These are phyloP conservation scores for Ptilonorhynchus violaceus DNA, from an alignment of 2,113 vertebrate species.

Conservation along the genomic window DNA sequence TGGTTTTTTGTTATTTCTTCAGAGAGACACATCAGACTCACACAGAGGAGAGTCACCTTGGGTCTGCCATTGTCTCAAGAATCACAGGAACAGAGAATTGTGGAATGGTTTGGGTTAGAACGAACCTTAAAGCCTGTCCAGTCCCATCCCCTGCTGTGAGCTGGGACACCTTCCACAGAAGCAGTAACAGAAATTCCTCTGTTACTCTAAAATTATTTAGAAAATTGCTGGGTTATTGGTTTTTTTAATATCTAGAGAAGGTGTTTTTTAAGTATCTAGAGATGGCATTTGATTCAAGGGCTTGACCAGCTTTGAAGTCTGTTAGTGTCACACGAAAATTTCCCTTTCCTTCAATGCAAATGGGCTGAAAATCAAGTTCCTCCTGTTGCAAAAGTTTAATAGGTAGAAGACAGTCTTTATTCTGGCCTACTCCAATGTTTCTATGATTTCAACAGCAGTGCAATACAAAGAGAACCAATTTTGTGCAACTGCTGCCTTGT, in stretches of 20 bases:
- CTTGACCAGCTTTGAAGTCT: neutral
- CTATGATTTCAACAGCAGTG: neutral
- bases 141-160: neutral
- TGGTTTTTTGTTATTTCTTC: neutral
- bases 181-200: neutral
- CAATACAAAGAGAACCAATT: neutral
- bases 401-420: neutral
- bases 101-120: neutral
- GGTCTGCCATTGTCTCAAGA: neutral
- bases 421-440: neutral
- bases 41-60: neutral
- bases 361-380: neutral
- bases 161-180: neutral
- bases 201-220: neutral
- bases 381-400: neutral
- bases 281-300: neutral
- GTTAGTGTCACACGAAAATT: neutral
- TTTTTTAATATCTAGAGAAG: neutral
- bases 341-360: neutral
- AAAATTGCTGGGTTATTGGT: neutral
- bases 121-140: neutral
- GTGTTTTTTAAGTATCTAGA: neutral
- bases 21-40: neutral
- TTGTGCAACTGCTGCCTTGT: neutral
- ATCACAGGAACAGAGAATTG: neutral